These are phyloP conservation scores for Trichogramma dendrolimi DNA, from an alignment of 2,888 invertebrate species.

Conservation along the genomic window DNA sequence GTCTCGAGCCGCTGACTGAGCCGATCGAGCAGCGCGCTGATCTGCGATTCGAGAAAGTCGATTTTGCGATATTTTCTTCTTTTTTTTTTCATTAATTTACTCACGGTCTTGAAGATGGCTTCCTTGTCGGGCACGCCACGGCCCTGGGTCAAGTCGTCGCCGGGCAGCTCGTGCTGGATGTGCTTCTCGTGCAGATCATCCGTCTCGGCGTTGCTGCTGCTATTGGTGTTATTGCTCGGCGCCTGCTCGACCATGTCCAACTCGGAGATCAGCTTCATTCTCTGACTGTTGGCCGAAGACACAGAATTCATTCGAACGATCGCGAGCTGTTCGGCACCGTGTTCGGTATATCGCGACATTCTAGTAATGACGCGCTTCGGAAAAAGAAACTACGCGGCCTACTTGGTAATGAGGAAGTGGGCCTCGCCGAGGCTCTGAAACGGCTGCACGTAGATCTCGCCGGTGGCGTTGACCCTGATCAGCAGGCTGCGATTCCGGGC, in stretches of 20 bases:
- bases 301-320: not conserved
- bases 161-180: slow-evolving; percentile 44
- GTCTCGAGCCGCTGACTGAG: slow-evolving; percentile 47
- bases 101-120: slow-evolving; percentile 41
- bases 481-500: slow-evolving; percentile 39
- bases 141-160: slow-evolving; percentile 45
- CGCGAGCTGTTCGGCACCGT: too few relatives aligned
- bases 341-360: too few relatives aligned
- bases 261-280: slow-evolving; percentile 38
- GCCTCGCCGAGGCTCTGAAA: slow-evolving; percentile 52
- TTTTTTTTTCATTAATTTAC: slow-evolving; percentile 18
- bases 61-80: not conserved
- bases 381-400: slow-evolving; percentile 10
- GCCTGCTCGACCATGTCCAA: slow-evolving; percentile 21
- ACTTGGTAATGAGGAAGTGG: slow-evolving; percentile 47
- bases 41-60: slow-evolving; percentile 30
- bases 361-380: too few relatives aligned
- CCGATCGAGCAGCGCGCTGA: slow-evolving; percentile 43
- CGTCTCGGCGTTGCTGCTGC: too few relatives aligned
- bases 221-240: too few relatives aligned
- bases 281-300: slow-evolving; percentile 36
- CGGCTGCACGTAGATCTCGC: slow-evolving; percentile 51
- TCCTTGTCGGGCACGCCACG: slow-evolving; percentile 40
- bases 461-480: slow-evolving; percentile 45
- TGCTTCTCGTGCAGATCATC: slow-evolving; percentile 33